Evolutionary conservation across 2,113 vertebrate genomes (phyloP).

Genomic region (Xiphophorus hellerii): DNA sequence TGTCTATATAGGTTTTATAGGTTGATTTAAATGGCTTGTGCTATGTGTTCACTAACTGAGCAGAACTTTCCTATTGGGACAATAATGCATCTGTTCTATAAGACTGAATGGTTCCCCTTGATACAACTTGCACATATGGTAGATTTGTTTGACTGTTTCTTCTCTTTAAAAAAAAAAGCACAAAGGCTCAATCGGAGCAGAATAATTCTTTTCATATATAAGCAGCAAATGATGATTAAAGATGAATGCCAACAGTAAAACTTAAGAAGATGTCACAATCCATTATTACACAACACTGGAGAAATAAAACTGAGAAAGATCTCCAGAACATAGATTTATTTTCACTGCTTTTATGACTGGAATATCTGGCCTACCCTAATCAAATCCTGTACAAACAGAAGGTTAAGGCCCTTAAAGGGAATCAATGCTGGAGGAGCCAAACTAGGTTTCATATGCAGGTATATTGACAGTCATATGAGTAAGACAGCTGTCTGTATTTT

Average conservation of each 20-base stretch:
- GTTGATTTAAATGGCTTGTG: no score
- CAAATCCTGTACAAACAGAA: conserved; percentile 19
- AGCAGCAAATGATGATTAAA: background rate
- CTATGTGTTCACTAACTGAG: no score
- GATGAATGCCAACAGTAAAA: conserved; percentile 1
- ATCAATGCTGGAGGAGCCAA: conserved; percentile 31
- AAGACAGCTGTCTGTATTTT: conserved; percentile 31
- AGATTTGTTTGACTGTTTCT: conserved; percentile 10
- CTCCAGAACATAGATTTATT: conserved; percentile 26
- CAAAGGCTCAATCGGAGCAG: conserved; percentile 41
- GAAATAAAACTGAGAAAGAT: background rate
- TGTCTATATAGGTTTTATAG: background rate
- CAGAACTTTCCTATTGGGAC: no score
- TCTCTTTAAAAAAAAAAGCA: background rate
- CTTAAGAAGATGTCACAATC: background rate
- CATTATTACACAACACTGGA: no score
- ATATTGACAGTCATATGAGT: conserved; percentile 33
- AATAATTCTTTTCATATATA: conserved; percentile 16
- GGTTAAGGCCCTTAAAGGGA: conserved; percentile 18
- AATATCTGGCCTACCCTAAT: conserved; percentile 39
- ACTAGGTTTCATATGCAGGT: conserved; percentile 26
- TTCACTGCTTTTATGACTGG: conserved; percentile 37
- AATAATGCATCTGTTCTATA: no score
- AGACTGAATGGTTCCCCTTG: conserved; percentile 1
- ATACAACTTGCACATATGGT: background rate